Evolutionary conservation across 2,888 invertebrate species (phyloP), one percentile per base, ranked within the genome.

Genomic region (Achlya flavicornis): DNA sequence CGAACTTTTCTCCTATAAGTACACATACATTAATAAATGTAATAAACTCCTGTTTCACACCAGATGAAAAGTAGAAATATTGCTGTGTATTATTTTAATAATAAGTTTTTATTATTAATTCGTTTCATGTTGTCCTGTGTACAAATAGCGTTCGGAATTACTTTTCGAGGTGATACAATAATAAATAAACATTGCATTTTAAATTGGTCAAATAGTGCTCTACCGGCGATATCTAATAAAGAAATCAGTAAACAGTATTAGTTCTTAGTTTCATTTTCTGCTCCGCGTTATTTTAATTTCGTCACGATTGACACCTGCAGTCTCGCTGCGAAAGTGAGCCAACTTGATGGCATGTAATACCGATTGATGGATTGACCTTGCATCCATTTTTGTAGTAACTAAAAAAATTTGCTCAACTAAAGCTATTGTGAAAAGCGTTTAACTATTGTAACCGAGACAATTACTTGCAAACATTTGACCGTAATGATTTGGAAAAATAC

Each of bases 181-280:
- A 77, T 86, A 84, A 35, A 59, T 59, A 60, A 80, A 83, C 77
- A 85, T 81, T 90, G 91, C 92, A 92, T 92, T 92, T 91, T 86
- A 84, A 90, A 90, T 86, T 88, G 87, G 85, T 88, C 83, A 85
- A 81, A 87, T 85, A 86, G 83, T 84, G 81, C 83, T 91, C 87
- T 91, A 90, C 88, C 84, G 85, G 86, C 87, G 88, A 89, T 90
- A 90, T 86, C 83, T 84, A 91, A 90, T 91, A 90, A 92, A 92
- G 83, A 88, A 88, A 86, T 83, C 81, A 87, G 82, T 87, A 88
- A 88, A 84, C 80, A 80, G 76, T 74, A 77, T 68, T 66, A 73
- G 69, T 71, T 75, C 70, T 72, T 76, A 33, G 76, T 84, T 81
- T 77, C 67, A 75, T 77, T 80, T 72, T 69, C 69, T 63, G 63